These are phyloP conservation scores for Percina caprodes DNA, from an alignment of 2,113 vertebrate species.

Conservation along the genomic window DNA sequence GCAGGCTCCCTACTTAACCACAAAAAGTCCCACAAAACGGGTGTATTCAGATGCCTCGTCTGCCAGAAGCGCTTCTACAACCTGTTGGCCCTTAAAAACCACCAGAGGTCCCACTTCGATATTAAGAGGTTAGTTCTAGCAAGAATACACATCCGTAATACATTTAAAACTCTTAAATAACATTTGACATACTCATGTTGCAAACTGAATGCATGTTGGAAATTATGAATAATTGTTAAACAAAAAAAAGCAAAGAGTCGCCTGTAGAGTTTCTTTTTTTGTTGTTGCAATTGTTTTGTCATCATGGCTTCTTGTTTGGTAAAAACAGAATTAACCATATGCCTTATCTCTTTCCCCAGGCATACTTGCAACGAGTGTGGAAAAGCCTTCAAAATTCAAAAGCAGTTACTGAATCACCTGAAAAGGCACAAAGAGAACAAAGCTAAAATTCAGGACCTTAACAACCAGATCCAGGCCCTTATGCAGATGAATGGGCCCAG, in stretches of 20 bases:
- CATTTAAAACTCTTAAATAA: background rate
- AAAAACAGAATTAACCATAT: slow-evolving; percentile 32
- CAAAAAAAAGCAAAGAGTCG: background rate
- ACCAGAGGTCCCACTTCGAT: slow-evolving; percentile 91
- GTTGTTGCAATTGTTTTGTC: slow-evolving; percentile 7
- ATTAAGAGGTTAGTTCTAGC: slow-evolving; percentile 83
- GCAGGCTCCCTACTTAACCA: slow-evolving; percentile 92
- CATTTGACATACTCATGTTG: background rate
- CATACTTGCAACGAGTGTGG: slow-evolving; percentile 86
- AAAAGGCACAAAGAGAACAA: slow-evolving; percentile 86
- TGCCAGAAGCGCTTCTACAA: slow-evolving; percentile 94
- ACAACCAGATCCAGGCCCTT: slow-evolving; percentile 83
- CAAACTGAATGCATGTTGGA: background rate
- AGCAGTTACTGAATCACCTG: slow-evolving; percentile 89
- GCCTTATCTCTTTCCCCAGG: slow-evolving; percentile 57
- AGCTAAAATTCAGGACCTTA: slow-evolving; percentile 84
- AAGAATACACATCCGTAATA: background rate
- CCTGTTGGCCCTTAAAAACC: slow-evolving; percentile 91
- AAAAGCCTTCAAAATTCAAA: slow-evolving; percentile 90
- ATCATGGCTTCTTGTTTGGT: slow-evolving; percentile 6
- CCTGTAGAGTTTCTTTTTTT: background rate
- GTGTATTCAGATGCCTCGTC: slow-evolving; percentile 89
- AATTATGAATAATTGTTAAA: background rate
- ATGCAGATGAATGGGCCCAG: slow-evolving; percentile 79
- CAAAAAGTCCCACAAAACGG: slow-evolving; percentile 91